Conservation (phyloP, 2,113 vertebrate genomes). For the Elachura formosa region DNA sequence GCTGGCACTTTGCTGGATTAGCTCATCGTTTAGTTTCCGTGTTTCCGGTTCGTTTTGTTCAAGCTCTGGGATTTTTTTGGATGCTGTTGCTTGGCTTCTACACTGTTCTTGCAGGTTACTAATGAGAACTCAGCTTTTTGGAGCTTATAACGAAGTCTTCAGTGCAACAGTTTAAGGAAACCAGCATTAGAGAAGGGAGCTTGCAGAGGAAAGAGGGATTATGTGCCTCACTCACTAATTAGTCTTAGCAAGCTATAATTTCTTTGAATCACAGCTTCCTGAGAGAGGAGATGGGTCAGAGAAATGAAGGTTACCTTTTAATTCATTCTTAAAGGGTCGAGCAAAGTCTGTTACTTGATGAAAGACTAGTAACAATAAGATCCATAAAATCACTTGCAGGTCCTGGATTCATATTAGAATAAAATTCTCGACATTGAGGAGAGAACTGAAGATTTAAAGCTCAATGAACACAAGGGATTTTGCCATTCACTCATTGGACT, state of each 20-base stretch:
- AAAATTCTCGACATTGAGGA: not conserved
- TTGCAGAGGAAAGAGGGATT: not conserved
- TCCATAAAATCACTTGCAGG: not conserved
- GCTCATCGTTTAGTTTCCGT: not conserved
- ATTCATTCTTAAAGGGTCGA: not conserved
- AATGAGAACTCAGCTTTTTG: conserved; percentile 11
- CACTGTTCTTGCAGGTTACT: not conserved
- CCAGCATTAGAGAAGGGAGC: not conserved
- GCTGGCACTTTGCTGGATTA: conserved; percentile 41
- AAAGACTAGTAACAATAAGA: not conserved
- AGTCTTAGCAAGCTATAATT: not conserved
- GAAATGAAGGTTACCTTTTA: not conserved
- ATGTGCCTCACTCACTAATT: not conserved
- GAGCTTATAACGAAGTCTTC: not conserved
- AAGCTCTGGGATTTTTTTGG: not conserved
- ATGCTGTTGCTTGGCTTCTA: not conserved
- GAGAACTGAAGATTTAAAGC: not conserved
- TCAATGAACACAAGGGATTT: not conserved
- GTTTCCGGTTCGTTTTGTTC: conserved; percentile 5
- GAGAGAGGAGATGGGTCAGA: not conserved
- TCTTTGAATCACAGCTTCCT: not conserved
- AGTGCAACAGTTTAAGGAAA: not conserved
- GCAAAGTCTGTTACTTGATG: not conserved
- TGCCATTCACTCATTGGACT: not conserved
- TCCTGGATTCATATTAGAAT: not conserved